Evolutionary conservation across 2,888 invertebrate species (phyloP), one percentile per base, ranked within the genome.

Genomic region (Aspidiotus destructor): DNA sequence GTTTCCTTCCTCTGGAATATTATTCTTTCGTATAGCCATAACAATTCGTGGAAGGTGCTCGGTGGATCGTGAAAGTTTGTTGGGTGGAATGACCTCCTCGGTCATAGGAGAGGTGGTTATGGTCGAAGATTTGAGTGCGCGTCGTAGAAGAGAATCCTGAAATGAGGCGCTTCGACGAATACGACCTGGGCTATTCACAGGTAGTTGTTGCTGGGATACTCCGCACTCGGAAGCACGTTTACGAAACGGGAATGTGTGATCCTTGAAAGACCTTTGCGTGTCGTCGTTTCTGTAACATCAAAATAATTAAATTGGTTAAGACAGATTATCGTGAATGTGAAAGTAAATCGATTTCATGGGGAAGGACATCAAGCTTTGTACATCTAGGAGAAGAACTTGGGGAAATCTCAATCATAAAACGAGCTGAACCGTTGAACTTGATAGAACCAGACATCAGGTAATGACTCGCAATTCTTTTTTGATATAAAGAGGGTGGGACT

Each of bases 81-180:
- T 42, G 8, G 63, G 63, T 55, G 41, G n/a, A 60, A 3, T 41
- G 60, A 10, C 13, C 40, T 9, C 17, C 70, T 85, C 75, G 0
- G 85, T 28, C 28, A 5, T 28, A 3, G 28, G 28, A 28, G 28
- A 28, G 28, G 28, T 5, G 28, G 28, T 28, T 2, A 48, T 13
- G 10, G 10, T 48, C 2, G 48, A 48, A n/a, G 48, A n/a, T 48
- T 48, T 48, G 48, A 48, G 11, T 0, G 85, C 83, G 17, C 85
- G 79, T 7, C 84, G 78, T 9, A 82, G 74, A n/a, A 83, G 77
- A 0, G 81, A 78, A 0, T 81, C 77, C 1, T 41, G 60, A 8
- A 60, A 78, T 77, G 68, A 79, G 73, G 1, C 70, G 61, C 44
- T 75, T 72, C 15, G 75, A 69, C 60, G 68, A 8, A 48, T 65